Conservation (phyloP, 2,888 invertebrate species). For the Thecocarcelia acutangulata region DNA sequence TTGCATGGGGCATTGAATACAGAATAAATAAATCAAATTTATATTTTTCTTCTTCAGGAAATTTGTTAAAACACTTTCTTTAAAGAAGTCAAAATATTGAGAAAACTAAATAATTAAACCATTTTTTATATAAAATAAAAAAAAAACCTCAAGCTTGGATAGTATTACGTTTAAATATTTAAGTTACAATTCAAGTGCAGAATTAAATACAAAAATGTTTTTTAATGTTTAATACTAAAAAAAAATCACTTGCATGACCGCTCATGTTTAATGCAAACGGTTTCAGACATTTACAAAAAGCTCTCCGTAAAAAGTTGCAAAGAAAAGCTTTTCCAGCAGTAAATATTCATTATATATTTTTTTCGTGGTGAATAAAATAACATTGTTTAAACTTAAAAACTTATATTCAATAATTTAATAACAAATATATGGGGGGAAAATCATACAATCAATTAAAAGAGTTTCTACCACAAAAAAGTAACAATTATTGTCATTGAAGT, state of each 20-base stretch:
- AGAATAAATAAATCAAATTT: too few species aligned
- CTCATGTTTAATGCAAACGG: not conserved
- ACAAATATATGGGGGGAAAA: not conserved
- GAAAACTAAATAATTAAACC: too few species aligned
- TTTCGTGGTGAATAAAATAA: not conserved
- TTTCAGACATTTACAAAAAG: not conserved
- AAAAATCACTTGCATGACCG: conserved; percentile 7
- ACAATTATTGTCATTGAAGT: conserved; percentile 17
- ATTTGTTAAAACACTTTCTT: too few species aligned
- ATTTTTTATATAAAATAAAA: too few species aligned
- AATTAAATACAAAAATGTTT: too few species aligned
- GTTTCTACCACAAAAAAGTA: not conserved
- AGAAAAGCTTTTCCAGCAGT: conserved; percentile 30
- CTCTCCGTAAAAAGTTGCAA: conserved; percentile 39
- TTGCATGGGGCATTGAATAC: too few species aligned
- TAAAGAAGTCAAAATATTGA: too few species aligned
- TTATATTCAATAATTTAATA: not conserved
- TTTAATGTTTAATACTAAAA: not conserved
- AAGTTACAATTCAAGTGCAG: too few species aligned
- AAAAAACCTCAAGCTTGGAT: too few species aligned
- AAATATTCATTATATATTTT: not conserved
- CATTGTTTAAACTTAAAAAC: too few species aligned
- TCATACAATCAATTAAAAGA: conserved; percentile 12
- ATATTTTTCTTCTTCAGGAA: too few species aligned
- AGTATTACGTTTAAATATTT: too few species aligned